A percentile compares a stretch with the other conserved stretches of the same genome.
Evolutionary conservation across 2,797 vertebrate species (phyloP).

Genomic region (Lepilemur septentrionalis): DNA sequence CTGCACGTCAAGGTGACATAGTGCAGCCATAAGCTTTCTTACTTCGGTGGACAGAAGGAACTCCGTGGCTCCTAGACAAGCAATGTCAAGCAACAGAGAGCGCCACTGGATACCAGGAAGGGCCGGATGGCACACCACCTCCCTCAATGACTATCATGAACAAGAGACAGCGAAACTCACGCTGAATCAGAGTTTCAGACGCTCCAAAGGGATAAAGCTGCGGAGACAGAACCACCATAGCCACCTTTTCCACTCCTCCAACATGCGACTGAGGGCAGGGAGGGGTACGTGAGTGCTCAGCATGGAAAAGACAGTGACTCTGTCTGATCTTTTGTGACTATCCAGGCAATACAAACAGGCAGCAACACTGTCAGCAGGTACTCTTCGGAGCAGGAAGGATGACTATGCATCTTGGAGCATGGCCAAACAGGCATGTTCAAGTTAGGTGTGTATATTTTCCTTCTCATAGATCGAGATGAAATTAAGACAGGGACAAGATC

Average conservation of each 20-base stretch:
- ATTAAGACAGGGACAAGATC: slow-evolving; percentile 13
- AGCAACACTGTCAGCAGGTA: background rate
- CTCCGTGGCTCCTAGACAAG: background rate
- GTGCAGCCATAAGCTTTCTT: background rate
- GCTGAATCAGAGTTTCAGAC: background rate
- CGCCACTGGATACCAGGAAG: background rate
- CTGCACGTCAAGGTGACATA: background rate
- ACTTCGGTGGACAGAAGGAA: background rate
- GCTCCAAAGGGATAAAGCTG: background rate
- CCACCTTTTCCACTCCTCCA: background rate
- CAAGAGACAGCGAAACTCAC: background rate
- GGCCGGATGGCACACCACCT: background rate
- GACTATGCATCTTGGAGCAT: background rate
- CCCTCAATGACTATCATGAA: background rate
- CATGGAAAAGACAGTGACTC: background rate
- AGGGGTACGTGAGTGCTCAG: background rate
- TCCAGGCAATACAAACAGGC: background rate
- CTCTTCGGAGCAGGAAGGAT: background rate
- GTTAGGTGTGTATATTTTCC: background rate
- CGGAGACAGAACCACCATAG: background rate
- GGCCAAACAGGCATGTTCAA: background rate
- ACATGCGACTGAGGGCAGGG: background rate
- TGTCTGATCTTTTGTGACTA: background rate
- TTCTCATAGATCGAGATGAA: slow-evolving; percentile 23
- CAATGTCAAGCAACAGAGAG: background rate